Conservation (phyloP, 2,113 vertebrate species). For the Myotis brandtii region DNA sequence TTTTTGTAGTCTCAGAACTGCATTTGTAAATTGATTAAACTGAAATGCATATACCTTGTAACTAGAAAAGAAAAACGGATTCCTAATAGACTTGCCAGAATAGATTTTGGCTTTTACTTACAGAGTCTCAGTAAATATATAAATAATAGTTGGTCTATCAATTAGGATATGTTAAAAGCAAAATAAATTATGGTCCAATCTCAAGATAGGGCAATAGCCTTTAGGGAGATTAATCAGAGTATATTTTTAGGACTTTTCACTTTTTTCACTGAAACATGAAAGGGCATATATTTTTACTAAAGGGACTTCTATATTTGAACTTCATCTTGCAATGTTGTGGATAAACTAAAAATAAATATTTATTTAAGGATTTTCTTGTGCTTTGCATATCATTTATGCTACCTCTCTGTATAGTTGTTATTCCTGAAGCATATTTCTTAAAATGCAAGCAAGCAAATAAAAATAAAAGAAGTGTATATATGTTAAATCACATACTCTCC, state of each 20-base stretch:
- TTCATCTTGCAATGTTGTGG: neutral
- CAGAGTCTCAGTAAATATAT: neutral
- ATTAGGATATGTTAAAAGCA: slow-evolving; percentile 9
- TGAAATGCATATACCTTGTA: slow-evolving; percentile 55
- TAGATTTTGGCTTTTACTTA: neutral
- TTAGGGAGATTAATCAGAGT: neutral
- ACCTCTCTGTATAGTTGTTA: neutral
- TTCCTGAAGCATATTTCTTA: neutral
- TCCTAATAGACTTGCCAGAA: neutral
- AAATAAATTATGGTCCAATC: neutral
- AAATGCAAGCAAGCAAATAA: neutral
- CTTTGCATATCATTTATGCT: neutral
- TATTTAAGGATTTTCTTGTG: neutral
- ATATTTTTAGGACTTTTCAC: neutral
- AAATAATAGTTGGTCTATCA: neutral
- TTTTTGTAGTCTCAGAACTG: slow-evolving; percentile 65
- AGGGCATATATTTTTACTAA: too few species aligned
- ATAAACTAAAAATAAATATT: neutral
- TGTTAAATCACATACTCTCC: neutral
- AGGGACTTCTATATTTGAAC: neutral
- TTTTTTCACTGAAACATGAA: neutral
- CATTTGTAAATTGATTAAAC: slow-evolving; percentile 74
- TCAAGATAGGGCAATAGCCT: neutral
- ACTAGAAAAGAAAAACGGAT: slow-evolving; percentile 26
- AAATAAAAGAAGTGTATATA: neutral